phyloP scores from a whole-genome alignment of 2,888 invertebrate genomes.

The Microplitis manilae region DNA sequence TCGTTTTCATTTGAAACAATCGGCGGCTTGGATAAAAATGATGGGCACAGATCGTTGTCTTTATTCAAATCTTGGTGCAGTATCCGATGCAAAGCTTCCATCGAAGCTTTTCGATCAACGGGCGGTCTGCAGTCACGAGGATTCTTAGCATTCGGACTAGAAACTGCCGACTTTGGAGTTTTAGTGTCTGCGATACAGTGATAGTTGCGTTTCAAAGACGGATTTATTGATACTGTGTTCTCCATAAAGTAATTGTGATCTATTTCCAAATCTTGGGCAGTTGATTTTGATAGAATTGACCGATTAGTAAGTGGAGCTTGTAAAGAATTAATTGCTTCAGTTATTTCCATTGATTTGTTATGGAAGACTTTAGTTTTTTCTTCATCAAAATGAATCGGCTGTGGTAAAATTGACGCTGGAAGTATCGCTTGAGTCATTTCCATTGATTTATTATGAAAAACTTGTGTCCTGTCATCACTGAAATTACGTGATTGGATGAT shows the following conservation, averaged over 20 bases:
- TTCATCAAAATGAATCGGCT: neutral
- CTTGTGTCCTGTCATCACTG: neutral
- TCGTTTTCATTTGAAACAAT: too few relatives aligned
- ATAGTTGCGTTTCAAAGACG: conserved; percentile 22
- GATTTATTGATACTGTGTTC: conserved; percentile 10
- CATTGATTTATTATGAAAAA: conserved; percentile 23
- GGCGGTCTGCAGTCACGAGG: neutral
- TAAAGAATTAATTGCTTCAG: conserved; percentile 30
- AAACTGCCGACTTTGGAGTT: neutral
- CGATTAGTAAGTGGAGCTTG: neutral
- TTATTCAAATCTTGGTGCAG: conserved; percentile 12
- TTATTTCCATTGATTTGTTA: conserved; percentile 45
- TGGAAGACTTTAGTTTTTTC: conserved; percentile 15
- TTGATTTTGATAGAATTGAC: neutral
- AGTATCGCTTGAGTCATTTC: conserved; percentile 39
- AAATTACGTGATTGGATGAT: neutral
- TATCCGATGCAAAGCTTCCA: conserved; percentile 1
- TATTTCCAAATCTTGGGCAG: conserved; percentile 6
- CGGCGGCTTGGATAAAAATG: too few relatives aligned
- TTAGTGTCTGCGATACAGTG: neutral
- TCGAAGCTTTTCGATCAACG: neutral
- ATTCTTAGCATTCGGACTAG: conserved; percentile 23
- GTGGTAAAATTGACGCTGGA: neutral
- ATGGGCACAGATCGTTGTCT: too few relatives aligned
- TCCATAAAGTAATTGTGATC: conserved; percentile 26